Percentiles rank a stretch among this genome's conserved stretches.
Conservation (phyloP, 2,797 vertebrate genomes). For the Pantherophis alleghaniensis region DNA sequence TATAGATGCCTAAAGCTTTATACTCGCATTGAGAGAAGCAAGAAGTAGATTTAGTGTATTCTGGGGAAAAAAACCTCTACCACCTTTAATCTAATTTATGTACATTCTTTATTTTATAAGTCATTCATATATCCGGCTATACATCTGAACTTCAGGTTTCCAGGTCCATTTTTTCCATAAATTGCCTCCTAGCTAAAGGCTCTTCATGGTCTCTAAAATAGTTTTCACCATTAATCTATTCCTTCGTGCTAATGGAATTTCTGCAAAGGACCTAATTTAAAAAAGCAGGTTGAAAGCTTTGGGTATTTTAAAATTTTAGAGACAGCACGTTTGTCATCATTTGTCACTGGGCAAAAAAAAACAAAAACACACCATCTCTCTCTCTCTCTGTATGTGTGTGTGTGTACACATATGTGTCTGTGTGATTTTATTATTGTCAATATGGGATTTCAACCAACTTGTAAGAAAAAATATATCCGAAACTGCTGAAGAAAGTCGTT, state of each 20-base stretch:
- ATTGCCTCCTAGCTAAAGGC: slow-evolving; percentile 41
- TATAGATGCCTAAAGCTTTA: slow-evolving; percentile 62
- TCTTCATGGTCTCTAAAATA: slow-evolving; percentile 46
- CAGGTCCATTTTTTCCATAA: slow-evolving; percentile 53
- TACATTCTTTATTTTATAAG: slow-evolving; percentile 59
- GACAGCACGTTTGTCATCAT: slow-evolving; percentile 19
- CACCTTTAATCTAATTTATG: slow-evolving; percentile 70
- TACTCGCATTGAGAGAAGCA: slow-evolving; percentile 56
- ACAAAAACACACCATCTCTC: too few species aligned
- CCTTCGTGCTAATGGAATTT: slow-evolving; percentile 51
- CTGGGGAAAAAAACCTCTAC: slow-evolving; percentile 55
- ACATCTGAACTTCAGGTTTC: slow-evolving; percentile 58
- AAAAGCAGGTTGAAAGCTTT: neutral
- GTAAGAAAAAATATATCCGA: slow-evolving; percentile 34
- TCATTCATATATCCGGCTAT: slow-evolving; percentile 59
- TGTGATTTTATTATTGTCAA: slow-evolving; percentile 11
- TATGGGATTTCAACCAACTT: neutral
- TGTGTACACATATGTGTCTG: neutral
- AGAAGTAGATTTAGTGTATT: slow-evolving; percentile 64
- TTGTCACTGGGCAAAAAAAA: neutral
- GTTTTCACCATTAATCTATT: slow-evolving; percentile 51
- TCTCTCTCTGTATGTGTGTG: neutral
- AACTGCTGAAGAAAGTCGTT: neutral
- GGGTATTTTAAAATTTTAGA: slow-evolving; percentile 30
- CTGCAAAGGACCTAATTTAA: slow-evolving; percentile 40